phyloP scores from a whole-genome alignment of 2,888 invertebrate species.

The Hedychridium roseum region DNA sequence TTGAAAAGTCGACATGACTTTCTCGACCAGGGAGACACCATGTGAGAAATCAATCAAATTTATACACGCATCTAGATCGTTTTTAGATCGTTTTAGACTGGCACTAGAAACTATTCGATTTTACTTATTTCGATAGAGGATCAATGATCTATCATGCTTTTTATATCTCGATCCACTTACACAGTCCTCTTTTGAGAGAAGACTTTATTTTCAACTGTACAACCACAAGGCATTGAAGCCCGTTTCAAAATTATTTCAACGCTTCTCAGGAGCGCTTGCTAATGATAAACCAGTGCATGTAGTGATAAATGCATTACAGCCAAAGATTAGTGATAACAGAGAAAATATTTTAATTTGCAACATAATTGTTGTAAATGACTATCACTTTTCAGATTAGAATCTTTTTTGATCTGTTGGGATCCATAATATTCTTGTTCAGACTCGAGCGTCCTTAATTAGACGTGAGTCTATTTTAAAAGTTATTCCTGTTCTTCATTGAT shows the following conservation, averaged over 20 bases:
- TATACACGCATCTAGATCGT: constrained; percentile 40
- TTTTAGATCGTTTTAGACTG: constrained; percentile 19
- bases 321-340: too few species aligned
- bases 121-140: constrained; percentile 23
- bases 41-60: constrained; percentile 59
- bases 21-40: constrained; percentile 62
- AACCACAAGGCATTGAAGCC: too few species aligned
- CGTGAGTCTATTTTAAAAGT: constrained; percentile 41
- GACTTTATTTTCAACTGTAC: constrained; percentile 8
- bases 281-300: too few species aligned
- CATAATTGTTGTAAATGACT: background rate
- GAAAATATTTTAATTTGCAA: constrained; percentile 20
- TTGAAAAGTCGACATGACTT: constrained; percentile 66
- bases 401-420: constrained; percentile 45
- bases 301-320: too few species aligned
- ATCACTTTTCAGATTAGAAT: constrained; percentile 43
- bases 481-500: constrained; percentile 23
- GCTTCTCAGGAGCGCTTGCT: too few species aligned
- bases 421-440: constrained; percentile 41
- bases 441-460: constrained; percentile 35
- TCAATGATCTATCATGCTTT: constrained; percentile 16
- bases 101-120: constrained; percentile 28
- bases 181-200: constrained; percentile 13
- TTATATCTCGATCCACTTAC: constrained; percentile 9
- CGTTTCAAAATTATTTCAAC: too few species aligned